phyloP scores from a whole-genome alignment of 1,140 invertebrate species.

The Plutomurus gul region DNA sequence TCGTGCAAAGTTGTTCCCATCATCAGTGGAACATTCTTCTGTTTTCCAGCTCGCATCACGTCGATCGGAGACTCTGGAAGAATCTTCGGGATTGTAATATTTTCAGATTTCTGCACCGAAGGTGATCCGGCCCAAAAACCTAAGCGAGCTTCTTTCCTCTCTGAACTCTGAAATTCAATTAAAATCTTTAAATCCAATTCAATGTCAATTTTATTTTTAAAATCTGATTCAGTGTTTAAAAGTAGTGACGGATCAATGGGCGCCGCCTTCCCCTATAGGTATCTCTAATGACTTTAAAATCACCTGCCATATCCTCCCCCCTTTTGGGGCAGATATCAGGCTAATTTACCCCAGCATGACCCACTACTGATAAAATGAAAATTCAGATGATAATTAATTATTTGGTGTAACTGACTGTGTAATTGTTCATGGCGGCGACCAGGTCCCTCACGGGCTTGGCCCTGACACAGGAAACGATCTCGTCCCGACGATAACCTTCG shows the following conservation, averaged over 20 bases:
- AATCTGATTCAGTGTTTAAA: not conserved
- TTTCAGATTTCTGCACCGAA: slow-evolving; percentile 24
- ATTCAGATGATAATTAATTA: too few relatives aligned
- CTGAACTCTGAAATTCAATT: not conserved
- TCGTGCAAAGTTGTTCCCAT: slow-evolving; percentile 43
- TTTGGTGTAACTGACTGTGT: too few relatives aligned
- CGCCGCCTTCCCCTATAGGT: too few relatives aligned
- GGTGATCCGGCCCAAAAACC: slow-evolving; percentile 32
- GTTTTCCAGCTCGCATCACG: not conserved
- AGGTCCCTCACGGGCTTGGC: not conserved
- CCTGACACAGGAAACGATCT: not conserved
- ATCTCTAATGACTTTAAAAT: too few relatives aligned
- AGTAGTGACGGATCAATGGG: too few relatives aligned
- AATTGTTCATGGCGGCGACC: not conserved
- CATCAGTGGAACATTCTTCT: slow-evolving; percentile 43
- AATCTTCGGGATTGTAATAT: not conserved
- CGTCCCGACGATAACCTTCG: not conserved
- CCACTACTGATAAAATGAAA: too few relatives aligned
- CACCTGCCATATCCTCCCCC: too few relatives aligned
- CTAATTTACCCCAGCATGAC: too few relatives aligned
- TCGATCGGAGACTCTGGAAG: not conserved
- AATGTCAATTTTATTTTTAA: not conserved
- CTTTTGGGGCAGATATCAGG: too few relatives aligned
- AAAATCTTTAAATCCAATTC: not conserved
- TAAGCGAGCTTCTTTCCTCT: not conserved